Evolutionary conservation across 1,140 invertebrate genomes (phyloP), one percentile per base, ranked within the genome.

Genomic region (Gryon sp.): DNA sequence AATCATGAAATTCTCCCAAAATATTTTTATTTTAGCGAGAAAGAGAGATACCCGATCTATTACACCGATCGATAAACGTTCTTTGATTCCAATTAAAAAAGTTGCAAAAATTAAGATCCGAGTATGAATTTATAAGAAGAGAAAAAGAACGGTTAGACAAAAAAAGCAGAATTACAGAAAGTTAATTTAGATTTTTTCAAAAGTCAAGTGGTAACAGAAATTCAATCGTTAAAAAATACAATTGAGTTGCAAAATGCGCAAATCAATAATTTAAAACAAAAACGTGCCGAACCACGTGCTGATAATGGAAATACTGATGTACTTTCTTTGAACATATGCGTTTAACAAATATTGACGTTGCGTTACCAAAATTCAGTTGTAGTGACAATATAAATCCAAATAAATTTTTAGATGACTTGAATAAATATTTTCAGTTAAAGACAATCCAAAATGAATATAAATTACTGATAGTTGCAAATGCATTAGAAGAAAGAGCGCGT

Each of bases 361-460:
- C 2, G 9, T 2, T 46, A 4, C 43, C 43, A 9, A 14, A 12
- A 46, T 46, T 46, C n/a, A 24, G 1, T 14, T 8, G 28, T 14
- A 46, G 24, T 15, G 24, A 46, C 28, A 28, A 46, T 5, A 11
- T 12, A 6, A 46, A 46, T 28, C 43, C 43, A 28, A 26, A 28
- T 28, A 46, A 28, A 46, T 46, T 46, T 28, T 14, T 46, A 16
- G 24, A 28, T 2, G 24, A 46, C 0, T 46, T 46, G 16, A 14
- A 46, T 6, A 46, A 46, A 28, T 46, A 46, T 46, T 46, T 46
- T 28, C 18, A 11, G 28, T 4, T 46, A 1, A 28, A 28, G 16
- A 1, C 9, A 46, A 46, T 46, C 11, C 22, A 20, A 1, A 24
- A 46, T 2, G 12, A 5, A 6, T 19, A 28, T 16, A 46, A 46